These are phyloP conservation scores for Monarcha castaneiventris DNA, from an alignment of 2,113 vertebrate genomes.

Conservation along the genomic window DNA sequence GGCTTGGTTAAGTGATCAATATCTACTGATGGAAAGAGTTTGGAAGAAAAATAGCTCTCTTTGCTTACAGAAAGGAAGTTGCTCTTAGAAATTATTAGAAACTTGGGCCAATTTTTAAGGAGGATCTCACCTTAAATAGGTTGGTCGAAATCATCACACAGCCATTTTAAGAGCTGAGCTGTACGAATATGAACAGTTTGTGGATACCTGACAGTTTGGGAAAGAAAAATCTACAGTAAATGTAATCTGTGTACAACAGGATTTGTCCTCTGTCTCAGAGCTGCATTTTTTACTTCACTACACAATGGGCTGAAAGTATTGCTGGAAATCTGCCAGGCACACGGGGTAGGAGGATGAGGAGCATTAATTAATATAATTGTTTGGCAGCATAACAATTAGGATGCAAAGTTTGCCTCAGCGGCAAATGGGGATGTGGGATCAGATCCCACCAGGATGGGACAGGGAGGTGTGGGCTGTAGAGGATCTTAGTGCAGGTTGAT, in stretches of 20 bases:
- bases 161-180: neutral
- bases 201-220: neutral
- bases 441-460: neutral
- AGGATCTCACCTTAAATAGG: neutral
- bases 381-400: neutral
- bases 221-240: neutral
- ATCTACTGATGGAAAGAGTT: neutral
- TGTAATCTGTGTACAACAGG: neutral
- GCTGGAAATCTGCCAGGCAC: neutral
- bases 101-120: neutral
- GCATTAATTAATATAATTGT: neutral
- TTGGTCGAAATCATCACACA: neutral
- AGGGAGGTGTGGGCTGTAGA: neutral
- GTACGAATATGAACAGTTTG: neutral
- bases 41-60: neutral
- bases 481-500: neutral
- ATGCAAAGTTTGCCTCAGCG: neutral
- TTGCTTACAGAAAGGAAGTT: neutral
- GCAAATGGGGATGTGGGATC: neutral
- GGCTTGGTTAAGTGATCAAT: constrained; percentile 20
- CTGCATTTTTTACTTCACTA: neutral
- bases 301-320: neutral
- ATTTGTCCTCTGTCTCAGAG: neutral
- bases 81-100: neutral
- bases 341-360: neutral